phyloP scores from a whole-genome alignment of 2,888 invertebrate species.

The Alitta virens region DNA sequence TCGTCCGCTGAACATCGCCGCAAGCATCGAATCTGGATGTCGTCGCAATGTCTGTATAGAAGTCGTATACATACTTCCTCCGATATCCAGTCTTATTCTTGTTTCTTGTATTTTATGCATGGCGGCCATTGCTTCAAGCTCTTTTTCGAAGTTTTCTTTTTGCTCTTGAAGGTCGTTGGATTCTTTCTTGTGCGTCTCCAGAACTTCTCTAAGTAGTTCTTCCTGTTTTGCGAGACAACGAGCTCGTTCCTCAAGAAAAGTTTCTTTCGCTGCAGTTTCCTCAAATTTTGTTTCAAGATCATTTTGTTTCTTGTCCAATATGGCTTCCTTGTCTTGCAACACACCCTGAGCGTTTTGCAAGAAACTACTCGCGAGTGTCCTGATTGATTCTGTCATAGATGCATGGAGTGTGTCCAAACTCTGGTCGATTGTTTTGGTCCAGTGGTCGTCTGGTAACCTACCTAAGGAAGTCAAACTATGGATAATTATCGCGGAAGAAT shows the following conservation, averaged over 20 bases:
- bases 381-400: slow-evolving; percentile 15
- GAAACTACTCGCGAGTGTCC: slow-evolving; percentile 17
- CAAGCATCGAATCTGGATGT: slow-evolving; percentile 31
- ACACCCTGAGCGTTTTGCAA: slow-evolving; percentile 18
- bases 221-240: slow-evolving; percentile 5
- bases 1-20: slow-evolving; percentile 36
- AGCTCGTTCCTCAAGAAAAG: slow-evolving; percentile 13
- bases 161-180: slow-evolving; percentile 23
- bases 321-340: slow-evolving; percentile 11
- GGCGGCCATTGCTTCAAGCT: slow-evolving; percentile 27
- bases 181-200: slow-evolving; percentile 1
- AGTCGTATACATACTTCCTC: slow-evolving; percentile 33
- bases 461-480: too few species aligned
- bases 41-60: slow-evolving; percentile 32
- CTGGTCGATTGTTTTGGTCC: slow-evolving; percentile 9
- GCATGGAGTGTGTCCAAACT: slow-evolving; percentile 11
- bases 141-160: slow-evolving; percentile 28
- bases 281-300: slow-evolving; percentile 12
- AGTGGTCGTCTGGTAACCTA: slow-evolving; percentile 15
- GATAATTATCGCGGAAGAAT: too few species aligned
- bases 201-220: not conserved
- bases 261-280: slow-evolving; percentile 9
- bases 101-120: slow-evolving; percentile 31
- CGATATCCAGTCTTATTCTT: slow-evolving; percentile 35
- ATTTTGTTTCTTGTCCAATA: slow-evolving; percentile 3